Evolutionary conservation across 2,797 vertebrate genomes (phyloP).

Genomic region (Triplophysa yarkandensis): DNA sequence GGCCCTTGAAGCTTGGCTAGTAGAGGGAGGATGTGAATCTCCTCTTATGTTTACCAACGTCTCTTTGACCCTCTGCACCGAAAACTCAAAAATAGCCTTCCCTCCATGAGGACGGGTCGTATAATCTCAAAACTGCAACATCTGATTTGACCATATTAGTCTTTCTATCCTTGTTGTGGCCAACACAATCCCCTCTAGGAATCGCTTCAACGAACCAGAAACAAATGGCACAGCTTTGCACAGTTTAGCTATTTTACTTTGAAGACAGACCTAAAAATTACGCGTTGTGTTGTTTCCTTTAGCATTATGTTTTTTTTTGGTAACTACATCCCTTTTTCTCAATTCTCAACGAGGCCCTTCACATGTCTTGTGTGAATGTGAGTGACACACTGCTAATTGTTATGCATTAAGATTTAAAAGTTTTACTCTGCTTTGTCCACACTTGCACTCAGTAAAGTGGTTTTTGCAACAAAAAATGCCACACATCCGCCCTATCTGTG

Average conservation of each 20-base stretch:
- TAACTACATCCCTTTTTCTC: too few relatives aligned
- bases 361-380: too few relatives aligned
- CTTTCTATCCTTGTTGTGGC: conserved; percentile 46
- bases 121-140: conserved; percentile 54
- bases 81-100: conserved; percentile 56
- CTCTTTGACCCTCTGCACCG: conserved; percentile 44
- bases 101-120: conserved; percentile 56
- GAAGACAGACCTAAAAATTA: conserved; percentile 12
- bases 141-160: conserved; percentile 71
- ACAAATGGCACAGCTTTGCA: neutral
- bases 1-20: conserved; percentile 30
- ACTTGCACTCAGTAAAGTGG: conserved; percentile 43
- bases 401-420: neutral
- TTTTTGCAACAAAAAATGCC: conserved; percentile 44
- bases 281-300: too few relatives aligned
- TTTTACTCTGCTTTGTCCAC: neutral
- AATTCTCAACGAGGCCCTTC: too few relatives aligned
- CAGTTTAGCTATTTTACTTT: conserved; percentile 6
- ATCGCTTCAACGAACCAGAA: conserved; percentile 53
- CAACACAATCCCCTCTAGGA: conserved; percentile 44
- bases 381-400: too few relatives aligned
- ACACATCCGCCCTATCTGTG: conserved; percentile 57
- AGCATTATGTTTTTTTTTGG: too few relatives aligned
- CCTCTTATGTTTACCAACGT: conserved; percentile 60
- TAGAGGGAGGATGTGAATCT: conserved; percentile 49